phyloP scores from a whole-genome alignment of 2,888 invertebrate species.

The Plutella xylostella region DNA sequence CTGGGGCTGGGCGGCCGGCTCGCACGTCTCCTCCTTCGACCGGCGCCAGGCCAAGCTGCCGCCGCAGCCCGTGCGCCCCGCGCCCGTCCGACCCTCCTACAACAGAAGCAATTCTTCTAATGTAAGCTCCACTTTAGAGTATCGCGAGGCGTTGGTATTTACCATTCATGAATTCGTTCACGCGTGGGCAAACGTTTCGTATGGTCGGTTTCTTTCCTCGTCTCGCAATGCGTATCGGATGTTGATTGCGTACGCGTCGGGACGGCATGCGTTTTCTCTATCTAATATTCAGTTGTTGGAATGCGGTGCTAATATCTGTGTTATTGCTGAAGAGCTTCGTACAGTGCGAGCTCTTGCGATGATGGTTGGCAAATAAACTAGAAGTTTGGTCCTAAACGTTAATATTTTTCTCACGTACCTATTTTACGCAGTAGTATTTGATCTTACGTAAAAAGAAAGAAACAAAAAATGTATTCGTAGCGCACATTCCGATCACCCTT shows the following conservation, averaged over 20 bases:
- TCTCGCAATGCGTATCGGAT: slow-evolving; percentile 53
- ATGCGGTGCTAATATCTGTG: slow-evolving; percentile 17
- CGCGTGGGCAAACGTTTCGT: slow-evolving; percentile 32
- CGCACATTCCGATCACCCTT: slow-evolving; percentile 35
- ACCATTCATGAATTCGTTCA: slow-evolving; percentile 8
- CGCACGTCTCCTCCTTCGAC: slow-evolving; percentile 62
- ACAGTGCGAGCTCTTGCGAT: too few relatives aligned
- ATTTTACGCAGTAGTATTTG: too few relatives aligned
- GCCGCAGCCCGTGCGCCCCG: slow-evolving; percentile 54
- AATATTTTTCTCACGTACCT: too few relatives aligned
- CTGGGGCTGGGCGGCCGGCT: slow-evolving; percentile 66
- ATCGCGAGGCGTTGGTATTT: slow-evolving; percentile 28
- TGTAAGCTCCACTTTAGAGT: slow-evolving; percentile 35
- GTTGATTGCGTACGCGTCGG: slow-evolving; percentile 44
- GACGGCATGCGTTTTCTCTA: slow-evolving; percentile 35
- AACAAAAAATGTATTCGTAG: slow-evolving; percentile 31
- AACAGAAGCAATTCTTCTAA: slow-evolving; percentile 42
- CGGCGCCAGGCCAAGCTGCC: slow-evolving; percentile 58
- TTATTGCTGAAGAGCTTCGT: too few relatives aligned
- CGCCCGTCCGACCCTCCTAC: slow-evolving; percentile 47
- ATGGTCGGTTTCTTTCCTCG: slow-evolving; percentile 42
- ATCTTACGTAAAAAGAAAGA: slow-evolving; percentile 33
- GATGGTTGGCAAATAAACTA: too few relatives aligned
- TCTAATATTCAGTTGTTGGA: slow-evolving; percentile 18
- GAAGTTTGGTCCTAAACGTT: too few relatives aligned